Conservation (phyloP, 2,797 vertebrate genomes). For the Catamblyrhynchus diadema region DNA sequence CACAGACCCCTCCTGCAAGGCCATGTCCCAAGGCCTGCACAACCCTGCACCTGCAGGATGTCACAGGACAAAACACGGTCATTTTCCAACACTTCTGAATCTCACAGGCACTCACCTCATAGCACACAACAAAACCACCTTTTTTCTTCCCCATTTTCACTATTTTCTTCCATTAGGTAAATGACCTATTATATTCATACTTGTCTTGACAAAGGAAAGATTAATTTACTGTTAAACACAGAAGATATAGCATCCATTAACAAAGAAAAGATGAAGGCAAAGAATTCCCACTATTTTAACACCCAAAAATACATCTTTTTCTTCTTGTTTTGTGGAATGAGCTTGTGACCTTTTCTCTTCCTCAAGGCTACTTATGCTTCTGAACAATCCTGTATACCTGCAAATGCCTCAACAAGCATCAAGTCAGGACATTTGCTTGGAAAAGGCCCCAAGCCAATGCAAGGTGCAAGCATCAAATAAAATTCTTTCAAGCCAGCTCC, state of each 20-base stretch:
- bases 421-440: constrained; percentile 19
- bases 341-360: constrained; percentile 58
- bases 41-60: not conserved
- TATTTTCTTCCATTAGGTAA: constrained; percentile 27
- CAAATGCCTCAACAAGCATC: constrained; percentile 4
- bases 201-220: not conserved
- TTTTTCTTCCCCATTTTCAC: not conserved
- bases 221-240: not conserved
- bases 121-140: not conserved
- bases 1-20: accelerated
- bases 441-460: constrained; percentile 24
- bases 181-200: not conserved
- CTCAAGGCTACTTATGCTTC: constrained; percentile 60
- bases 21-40: not conserved
- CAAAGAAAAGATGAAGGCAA: not conserved
- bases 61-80: not conserved
- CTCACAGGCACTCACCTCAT: not conserved
- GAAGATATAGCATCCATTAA: not conserved
- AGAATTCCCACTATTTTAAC: not conserved
- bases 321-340: not conserved
- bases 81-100: not conserved
- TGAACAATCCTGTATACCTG: constrained; percentile 51
- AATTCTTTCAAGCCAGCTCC: constrained; percentile 55
- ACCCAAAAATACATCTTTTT: not conserved
- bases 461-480: constrained; percentile 67